Conservation (phyloP, 2,797 vertebrate genomes). For the Megalops cyprinoides region DNA sequence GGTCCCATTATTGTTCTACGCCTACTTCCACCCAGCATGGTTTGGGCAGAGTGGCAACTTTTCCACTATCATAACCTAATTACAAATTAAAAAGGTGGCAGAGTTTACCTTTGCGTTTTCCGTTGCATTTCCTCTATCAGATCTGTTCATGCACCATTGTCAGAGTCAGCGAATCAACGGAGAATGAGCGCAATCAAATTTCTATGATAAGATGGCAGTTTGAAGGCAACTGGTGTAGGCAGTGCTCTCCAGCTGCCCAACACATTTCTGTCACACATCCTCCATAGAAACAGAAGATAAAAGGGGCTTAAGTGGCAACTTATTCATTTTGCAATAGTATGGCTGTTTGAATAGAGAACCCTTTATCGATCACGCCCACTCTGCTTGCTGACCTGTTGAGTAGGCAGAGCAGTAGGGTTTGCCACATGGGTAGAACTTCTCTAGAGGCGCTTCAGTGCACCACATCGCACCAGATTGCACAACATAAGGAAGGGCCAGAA, state of each 20-base stretch:
- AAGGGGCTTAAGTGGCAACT: not conserved
- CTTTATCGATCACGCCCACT: not conserved
- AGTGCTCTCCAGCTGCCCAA: not conserved
- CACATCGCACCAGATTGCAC: too few relatives aligned
- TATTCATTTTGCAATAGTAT: conserved; percentile 6
- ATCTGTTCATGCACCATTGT: not conserved
- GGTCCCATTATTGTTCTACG: not conserved
- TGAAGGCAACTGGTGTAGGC: not conserved
- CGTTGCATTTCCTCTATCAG: not conserved
- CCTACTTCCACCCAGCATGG: not conserved
- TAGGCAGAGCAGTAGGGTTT: too few relatives aligned
- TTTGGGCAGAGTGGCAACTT: not conserved
- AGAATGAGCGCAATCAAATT: too few relatives aligned
- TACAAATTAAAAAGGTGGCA: not conserved
- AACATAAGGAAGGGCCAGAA: too few relatives aligned
- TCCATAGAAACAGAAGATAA: conserved; percentile 6
- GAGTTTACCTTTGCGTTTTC: not conserved
- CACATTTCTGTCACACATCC: not conserved
- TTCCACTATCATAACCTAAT: not conserved
- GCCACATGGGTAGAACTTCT: too few relatives aligned
- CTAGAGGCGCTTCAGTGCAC: too few relatives aligned
- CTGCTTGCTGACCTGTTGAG: not conserved
- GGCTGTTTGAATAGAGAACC: not conserved
- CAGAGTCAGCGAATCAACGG: not conserved
- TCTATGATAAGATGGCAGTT: too few relatives aligned